phyloP scores from a whole-genome alignment of 2,113 vertebrate species.

The Callipepla californica region DNA sequence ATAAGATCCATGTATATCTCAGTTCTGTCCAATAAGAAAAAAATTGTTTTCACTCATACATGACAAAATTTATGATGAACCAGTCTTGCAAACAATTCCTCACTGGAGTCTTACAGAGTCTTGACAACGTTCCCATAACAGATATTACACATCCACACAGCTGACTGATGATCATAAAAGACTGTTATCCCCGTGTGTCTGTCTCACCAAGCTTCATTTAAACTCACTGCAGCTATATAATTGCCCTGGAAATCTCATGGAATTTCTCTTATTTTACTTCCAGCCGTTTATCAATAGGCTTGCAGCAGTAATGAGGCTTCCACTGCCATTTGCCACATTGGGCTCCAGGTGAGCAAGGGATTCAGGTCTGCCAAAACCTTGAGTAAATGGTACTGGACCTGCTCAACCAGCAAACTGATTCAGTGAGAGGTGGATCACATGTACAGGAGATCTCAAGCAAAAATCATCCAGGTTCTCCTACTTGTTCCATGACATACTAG shows the following conservation, averaged over 20 bases:
- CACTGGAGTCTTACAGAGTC: background rate
- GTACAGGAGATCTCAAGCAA: background rate
- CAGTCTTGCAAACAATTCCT: background rate
- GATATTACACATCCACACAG: background rate
- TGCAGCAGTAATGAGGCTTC: background rate
- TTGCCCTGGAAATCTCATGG: background rate
- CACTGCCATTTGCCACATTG: background rate
- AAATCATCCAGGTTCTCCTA: background rate
- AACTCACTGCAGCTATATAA: background rate
- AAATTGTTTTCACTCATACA: background rate
- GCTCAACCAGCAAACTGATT: background rate
- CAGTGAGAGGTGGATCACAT: background rate
- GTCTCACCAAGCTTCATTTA: conserved; percentile 30
- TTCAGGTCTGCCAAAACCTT: background rate
- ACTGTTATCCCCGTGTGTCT: background rate
- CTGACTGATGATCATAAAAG: background rate
- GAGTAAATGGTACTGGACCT: background rate
- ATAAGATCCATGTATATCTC: conserved; percentile 33
- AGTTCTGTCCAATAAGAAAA: background rate
- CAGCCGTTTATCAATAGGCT: background rate
- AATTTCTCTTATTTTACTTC: background rate
- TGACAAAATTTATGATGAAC: conserved; percentile 8
- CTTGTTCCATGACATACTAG: background rate
- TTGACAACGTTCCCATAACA: background rate
- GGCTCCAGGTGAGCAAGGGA: background rate